Evolutionary conservation across 2,113 vertebrate species (phyloP), one percentile per base, ranked within the genome.

Genomic region (Neomonachus schauinslandi): DNA sequence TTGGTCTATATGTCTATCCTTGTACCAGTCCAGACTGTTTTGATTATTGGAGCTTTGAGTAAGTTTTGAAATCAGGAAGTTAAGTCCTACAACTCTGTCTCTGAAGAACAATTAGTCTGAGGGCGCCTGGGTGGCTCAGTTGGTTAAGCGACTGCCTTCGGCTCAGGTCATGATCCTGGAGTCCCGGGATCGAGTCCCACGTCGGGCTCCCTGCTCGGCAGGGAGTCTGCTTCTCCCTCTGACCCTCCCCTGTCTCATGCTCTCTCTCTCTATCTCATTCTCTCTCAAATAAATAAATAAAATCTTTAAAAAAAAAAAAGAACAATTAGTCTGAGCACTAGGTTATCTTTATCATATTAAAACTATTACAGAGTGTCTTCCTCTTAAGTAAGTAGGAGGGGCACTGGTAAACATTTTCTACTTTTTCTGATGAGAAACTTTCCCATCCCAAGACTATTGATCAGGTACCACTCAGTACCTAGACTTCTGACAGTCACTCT

Each of bases 331-430:
- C 85, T 65, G 22, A 53, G 1, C 39, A 11, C 11, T 80, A 72
- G 53, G 19, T 28, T 53, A 76, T 86, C 24, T 55, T 90, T 57
- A 93, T 69, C 53, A 76, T 63, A 85, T 74, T 80, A 81, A 94
- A 93, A 88, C 15, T 89, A 86, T n/a, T 81, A 57, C 33, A 90
- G 72, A 90, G 80, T 79, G 5, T 57, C 65, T 65, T 95, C 55
- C 28, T 82, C 76, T 53, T 89, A 61, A 51, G 42, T 83, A n/a
- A 89, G 24, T 61, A 85, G 24, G 33, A 86, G 21, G 28, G 59
- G 91, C 42, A 86, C 49, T 74, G 57, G 59, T 24, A 89, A 89
- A 71, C 16, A 6, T 80, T 83, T 61, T n/a, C 59, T 89, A 31
- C 46, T 39, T 9, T 91, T 94, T 83, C 65, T 39, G 24, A 77